Evolutionary conservation across 2,888 invertebrate species (phyloP), one percentile per base, ranked within the genome.

Genomic region (Antheraea assamensis): DNA sequence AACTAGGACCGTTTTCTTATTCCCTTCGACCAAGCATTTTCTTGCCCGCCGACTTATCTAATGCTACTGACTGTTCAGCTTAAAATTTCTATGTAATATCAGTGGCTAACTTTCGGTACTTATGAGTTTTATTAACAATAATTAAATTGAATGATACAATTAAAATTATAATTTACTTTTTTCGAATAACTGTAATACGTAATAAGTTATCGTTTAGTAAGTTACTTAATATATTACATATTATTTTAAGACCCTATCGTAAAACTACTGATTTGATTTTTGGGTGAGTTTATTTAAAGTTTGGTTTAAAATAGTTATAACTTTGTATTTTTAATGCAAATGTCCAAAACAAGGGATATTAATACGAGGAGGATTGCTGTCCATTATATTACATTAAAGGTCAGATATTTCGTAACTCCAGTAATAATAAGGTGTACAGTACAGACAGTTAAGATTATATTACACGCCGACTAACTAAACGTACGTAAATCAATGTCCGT

Each of bases 1-100:
- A 94, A 94, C 94, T 94, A 94, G 93, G 89, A 92, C 90, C 93
- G 88, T 92, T 93, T 93, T 93, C 93, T 92, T 94, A 93, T 94
- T 94, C 93, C 88, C 89, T 90, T 89, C 90, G 82, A 91, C 90
- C 92, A 91, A 91, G 91, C 88, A 92, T 92, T 94, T 93, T 92
- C 92, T 90, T 90, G 86, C 85, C 87, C 87, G 87, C 83, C 88
- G 90, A 92, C 92, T 94, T 94, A 94, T 94, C 93, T 94, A 91
- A 93, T 85, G 90, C 88, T 82, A 79, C 80, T 72, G 79, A 82
- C 80, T 84, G 84, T 86, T 89, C 86, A 85, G 86, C 89, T 92
- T 93, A 91, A 93, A 93, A 91, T 93, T 89, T 88, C 89, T 86
- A 90, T 88, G 87, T 88, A 88, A 91, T 88, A 88, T 87, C 84